Percentiles rank a stretch among this genome's conserved stretches.
phyloP scores from a whole-genome alignment of 1,140 invertebrate genomes.

The Metaphire vulgaris region DNA sequence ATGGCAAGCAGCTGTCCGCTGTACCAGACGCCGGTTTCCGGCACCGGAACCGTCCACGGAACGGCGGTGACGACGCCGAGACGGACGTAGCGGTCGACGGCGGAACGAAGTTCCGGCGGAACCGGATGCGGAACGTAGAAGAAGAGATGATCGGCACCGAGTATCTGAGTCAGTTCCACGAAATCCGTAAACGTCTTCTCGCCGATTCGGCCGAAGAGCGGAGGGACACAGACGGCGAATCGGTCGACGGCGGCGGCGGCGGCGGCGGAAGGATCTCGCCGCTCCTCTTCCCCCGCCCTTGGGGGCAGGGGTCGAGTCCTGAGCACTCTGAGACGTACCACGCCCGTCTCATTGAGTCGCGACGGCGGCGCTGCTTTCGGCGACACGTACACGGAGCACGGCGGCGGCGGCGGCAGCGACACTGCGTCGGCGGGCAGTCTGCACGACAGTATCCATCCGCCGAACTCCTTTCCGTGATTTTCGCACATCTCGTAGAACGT shows the following conservation, averaged over 20 bases:
- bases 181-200: constrained; percentile 43
- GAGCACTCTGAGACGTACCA: neutral
- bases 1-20: constrained; percentile 46
- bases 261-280: neutral
- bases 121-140: constrained; percentile 40
- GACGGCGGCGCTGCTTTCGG: neutral
- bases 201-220: constrained; percentile 43
- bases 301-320: neutral
- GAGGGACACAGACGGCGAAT: constrained; percentile 44
- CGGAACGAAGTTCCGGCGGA: constrained; percentile 33
- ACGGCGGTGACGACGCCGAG: constrained; percentile 34
- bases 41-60: constrained; percentile 39
- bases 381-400: constrained; percentile 1
- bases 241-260: neutral
- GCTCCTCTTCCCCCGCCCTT: too few relatives aligned
- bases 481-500: constrained; percentile 23
- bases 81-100: constrained; percentile 37
- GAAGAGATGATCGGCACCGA: constrained; percentile 43
- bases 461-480: constrained; percentile 10
- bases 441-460: constrained; percentile 36
- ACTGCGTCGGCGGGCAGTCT: constrained; percentile 31
- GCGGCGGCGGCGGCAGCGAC: constrained; percentile 6
- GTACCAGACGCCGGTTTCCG: constrained; percentile 41
- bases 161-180: constrained; percentile 43
- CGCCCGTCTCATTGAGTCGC: neutral